Evolutionary conservation across 2,113 vertebrate genomes (phyloP).

Genomic region (Serinus canaria): DNA sequence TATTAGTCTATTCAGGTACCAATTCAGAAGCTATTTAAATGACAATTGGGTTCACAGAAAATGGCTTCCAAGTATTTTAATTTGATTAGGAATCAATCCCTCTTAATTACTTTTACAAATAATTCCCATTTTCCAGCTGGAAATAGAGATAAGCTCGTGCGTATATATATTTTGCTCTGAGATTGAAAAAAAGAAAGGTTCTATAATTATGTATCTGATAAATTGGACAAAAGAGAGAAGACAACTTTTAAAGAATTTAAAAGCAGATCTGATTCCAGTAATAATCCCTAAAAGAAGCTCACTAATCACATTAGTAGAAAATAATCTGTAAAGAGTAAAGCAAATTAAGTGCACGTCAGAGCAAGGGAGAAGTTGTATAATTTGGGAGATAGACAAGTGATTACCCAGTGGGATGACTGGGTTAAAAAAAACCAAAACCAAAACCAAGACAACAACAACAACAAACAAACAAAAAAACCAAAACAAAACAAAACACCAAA

Average conservation of each 20-base stretch:
- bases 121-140: constrained; percentile 61
- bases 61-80: constrained; percentile 45
- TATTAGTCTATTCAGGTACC: constrained; percentile 33
- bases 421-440: neutral
- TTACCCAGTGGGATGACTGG: neutral
- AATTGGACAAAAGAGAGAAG: constrained; percentile 25
- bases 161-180: neutral
- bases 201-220: constrained; percentile 29
- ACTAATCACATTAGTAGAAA: constrained; percentile 28
- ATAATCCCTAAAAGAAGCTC: constrained; percentile 5
- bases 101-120: constrained; percentile 63
- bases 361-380: neutral
- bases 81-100: constrained; percentile 52
- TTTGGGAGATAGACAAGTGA: neutral
- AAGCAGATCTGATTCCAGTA: constrained; percentile 6
- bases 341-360: neutral
- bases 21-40: constrained; percentile 20
- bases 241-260: constrained; percentile 52
- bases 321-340: neutral
- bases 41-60: constrained; percentile 35
- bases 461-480: too few species aligned
- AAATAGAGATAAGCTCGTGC: constrained; percentile 45
- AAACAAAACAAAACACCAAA: too few species aligned
- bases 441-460: too few species aligned
- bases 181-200: neutral